Evolutionary conservation across 2,797 vertebrate species (phyloP), one percentile per base, ranked within the genome.

Genomic region (Balearica regulorum): DNA sequence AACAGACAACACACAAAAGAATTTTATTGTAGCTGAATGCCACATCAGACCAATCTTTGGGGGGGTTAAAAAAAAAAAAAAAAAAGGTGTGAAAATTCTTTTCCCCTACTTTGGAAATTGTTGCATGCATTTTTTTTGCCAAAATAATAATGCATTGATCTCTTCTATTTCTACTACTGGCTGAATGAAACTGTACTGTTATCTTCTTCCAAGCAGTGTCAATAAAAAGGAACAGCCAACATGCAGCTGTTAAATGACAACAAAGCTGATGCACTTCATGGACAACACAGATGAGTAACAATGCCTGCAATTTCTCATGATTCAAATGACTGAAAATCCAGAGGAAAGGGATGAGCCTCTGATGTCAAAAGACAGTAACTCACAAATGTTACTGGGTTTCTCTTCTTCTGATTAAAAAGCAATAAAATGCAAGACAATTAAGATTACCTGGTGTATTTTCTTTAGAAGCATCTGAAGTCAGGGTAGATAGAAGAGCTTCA

Each of bases 391-490:
- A 51, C 15, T n/a, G 24, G 6, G 25, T 39, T 79, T 66, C 28
- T 85, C 46, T 31, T 83, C 51, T 77, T 60, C 53, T 4, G 14
- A 77, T 68, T 66, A 83, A 55, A 83, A 65, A 72, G n/a, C 14
- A 90, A 72, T 64, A 48, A 87, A 89, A 87, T 49, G 35, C 14
- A 94, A 75, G 53, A 84, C 90, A 88, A 87, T 60, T 75, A 86
- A 37, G 60, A 96, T 97, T 98, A 99, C 99, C 99, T 97, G 99
- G 97, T 4, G 99, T 99, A 96, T 99, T 99, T 98, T 99, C 99
- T 98, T 99, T 99, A 96, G 99, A 99, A 64, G 99, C 99, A 82
- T 99, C 99, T 68, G 99, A 99, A 6, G 99, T 99, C 78, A 99
- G 98, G 0, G 99, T 99, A 72, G 99, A 99, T 19, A 99, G 98